These are phyloP conservation scores for Fukomys damarensis DNA, from an alignment of 2,113 vertebrate genomes.

Conservation along the genomic window DNA sequence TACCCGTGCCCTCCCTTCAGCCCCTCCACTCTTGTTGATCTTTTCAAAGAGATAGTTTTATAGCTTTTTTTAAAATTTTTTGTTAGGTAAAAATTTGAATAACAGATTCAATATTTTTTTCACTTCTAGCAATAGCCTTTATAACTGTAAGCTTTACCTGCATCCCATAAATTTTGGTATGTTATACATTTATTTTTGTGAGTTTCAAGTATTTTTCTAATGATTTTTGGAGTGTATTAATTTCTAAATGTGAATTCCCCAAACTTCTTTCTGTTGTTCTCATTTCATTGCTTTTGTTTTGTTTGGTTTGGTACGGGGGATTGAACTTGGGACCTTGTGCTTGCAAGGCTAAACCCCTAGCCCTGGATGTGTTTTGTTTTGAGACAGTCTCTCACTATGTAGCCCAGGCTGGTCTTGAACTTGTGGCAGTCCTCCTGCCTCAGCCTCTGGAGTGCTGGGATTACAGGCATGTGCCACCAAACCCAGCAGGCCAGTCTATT, in stretches of 20 bases:
- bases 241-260: conserved; percentile 19
- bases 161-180: background rate
- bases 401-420: too few relatives aligned
- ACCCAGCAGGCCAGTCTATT: background rate
- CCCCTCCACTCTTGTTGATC: too few relatives aligned
- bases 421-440: too few relatives aligned
- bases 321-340: too few relatives aligned
- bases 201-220: conserved; percentile 10
- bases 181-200: background rate
- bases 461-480: too few relatives aligned
- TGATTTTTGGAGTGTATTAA: conserved; percentile 4
- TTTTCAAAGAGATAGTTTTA: conserved; percentile 19
- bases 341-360: too few relatives aligned
- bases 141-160: background rate
- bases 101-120: background rate
- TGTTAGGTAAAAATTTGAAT: background rate
- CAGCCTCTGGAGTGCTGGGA: too few relatives aligned
- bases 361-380: too few relatives aligned
- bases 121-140: background rate
- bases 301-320: too few relatives aligned
- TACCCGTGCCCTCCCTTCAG: too few relatives aligned
- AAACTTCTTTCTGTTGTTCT: conserved; percentile 37
- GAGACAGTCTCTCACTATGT: too few relatives aligned
- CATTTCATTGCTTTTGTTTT: background rate
- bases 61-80: background rate